A percentile compares a stretch with the other conserved stretches of the same genome.
phyloP scores from a whole-genome alignment of 2,113 vertebrate genomes.

The Pavo muticus region DNA sequence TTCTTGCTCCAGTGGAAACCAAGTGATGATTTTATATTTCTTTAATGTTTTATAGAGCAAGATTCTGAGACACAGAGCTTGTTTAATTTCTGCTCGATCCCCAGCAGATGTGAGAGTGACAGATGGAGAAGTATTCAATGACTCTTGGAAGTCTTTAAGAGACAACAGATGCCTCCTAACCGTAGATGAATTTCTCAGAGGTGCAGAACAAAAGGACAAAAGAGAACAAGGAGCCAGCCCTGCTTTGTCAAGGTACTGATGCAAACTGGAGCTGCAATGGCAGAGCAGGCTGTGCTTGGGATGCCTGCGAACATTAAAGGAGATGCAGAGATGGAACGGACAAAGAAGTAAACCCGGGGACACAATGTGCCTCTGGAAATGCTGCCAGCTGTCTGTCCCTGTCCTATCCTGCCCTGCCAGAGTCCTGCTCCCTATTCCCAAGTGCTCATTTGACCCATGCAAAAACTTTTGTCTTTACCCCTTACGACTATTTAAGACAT shows the following conservation, averaged over 20 bases:
- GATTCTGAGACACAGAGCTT: background rate
- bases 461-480: background rate
- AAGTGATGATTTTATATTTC: background rate
- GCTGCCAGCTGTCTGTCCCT: background rate
- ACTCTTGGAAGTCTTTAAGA: background rate
- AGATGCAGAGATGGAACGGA: background rate
- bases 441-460: accelerated
- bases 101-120: background rate
- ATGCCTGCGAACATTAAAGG: background rate
- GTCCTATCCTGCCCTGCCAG: background rate
- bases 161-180: conserved; percentile 5
- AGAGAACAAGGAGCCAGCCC: background rate
- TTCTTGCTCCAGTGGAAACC: background rate
- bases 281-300: background rate
- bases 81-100: background rate
- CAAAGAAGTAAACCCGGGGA: background rate
- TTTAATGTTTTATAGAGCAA: background rate
- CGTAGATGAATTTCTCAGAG: background rate
- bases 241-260: background rate
- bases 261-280: background rate
- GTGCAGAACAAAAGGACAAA: conserved; percentile 26
- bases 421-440: background rate
- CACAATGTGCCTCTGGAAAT: background rate
- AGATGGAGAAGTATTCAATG: background rate
- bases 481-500: background rate